phyloP scores from a whole-genome alignment of 2,113 vertebrate genomes.

The Perca schrenkii region DNA sequence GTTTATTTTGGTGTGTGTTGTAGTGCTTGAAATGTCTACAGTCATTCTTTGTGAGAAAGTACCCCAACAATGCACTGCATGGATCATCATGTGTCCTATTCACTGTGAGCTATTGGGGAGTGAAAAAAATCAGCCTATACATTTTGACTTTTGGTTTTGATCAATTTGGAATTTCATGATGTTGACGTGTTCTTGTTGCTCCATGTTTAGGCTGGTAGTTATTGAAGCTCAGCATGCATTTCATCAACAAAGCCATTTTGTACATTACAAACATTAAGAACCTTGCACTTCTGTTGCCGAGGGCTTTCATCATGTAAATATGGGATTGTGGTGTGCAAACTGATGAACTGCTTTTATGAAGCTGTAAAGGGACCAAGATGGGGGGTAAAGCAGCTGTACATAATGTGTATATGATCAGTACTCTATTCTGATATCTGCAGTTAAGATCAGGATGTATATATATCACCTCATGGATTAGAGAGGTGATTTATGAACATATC shows the following conservation, averaged over 20 bases:
- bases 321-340: slow-evolving; percentile 63
- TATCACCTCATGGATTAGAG: slow-evolving; percentile 76
- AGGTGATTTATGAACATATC: slow-evolving; percentile 73
- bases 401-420: slow-evolving; percentile 87
- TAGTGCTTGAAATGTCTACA: slow-evolving; percentile 83
- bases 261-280: slow-evolving; percentile 76
- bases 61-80: slow-evolving; percentile 87
- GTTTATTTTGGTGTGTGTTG: slow-evolving; percentile 86
- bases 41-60: slow-evolving; percentile 76
- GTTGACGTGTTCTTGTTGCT: slow-evolving; percentile 83
- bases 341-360: slow-evolving; percentile 63
- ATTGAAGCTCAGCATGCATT: slow-evolving; percentile 90
- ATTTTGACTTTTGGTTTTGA: slow-evolving; percentile 53
- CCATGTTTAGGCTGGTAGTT: slow-evolving; percentile 85
- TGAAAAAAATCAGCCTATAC: slow-evolving; percentile 81
- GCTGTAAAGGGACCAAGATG: slow-evolving; percentile 79
- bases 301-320: slow-evolving; percentile 87
- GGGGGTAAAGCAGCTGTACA: slow-evolving; percentile 84
- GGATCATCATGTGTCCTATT: slow-evolving; percentile 88
- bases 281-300: slow-evolving; percentile 86
- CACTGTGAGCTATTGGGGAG: slow-evolving; percentile 87
- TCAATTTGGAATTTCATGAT: slow-evolving; percentile 77
- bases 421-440: slow-evolving; percentile 80
- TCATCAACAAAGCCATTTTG: slow-evolving; percentile 85
- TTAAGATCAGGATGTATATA: slow-evolving; percentile 80